These are phyloP conservation scores for Polia nebulosa DNA, from an alignment of 2,888 invertebrate species.

Conservation along the genomic window DNA sequence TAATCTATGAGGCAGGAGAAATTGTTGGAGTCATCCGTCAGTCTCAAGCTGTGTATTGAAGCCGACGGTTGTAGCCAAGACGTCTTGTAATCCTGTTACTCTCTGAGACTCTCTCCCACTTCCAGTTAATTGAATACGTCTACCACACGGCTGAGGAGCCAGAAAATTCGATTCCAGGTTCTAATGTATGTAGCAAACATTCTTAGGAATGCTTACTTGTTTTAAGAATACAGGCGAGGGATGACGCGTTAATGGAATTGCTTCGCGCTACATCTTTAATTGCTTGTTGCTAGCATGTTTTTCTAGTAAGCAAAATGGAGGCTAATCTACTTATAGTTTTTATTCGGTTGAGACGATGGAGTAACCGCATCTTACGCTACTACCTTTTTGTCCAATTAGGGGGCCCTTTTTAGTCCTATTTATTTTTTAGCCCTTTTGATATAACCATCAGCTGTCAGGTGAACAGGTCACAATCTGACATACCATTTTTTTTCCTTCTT, in stretches of 20 bases:
- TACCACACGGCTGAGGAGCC: conserved; percentile 65
- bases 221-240: conserved; percentile 31
- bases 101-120: conserved; percentile 69
- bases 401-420: too few species aligned
- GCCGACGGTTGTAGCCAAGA: conserved; percentile 65
- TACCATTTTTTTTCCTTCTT: too few species aligned
- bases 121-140: conserved; percentile 77
- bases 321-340: conserved; percentile 3
- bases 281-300: conserved; percentile 24
- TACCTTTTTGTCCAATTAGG: background rate
- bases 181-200: conserved; percentile 60
- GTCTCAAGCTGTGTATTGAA: conserved; percentile 68
- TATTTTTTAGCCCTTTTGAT: too few species aligned
- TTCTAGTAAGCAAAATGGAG: conserved; percentile 11
- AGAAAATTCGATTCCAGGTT: conserved; percentile 70
- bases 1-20: conserved; percentile 73
- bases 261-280: conserved; percentile 38
- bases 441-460: too few species aligned
- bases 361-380: background rate
- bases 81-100: conserved; percentile 75
- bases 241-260: conserved; percentile 48
- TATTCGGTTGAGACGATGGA: background rate
- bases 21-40: conserved; percentile 72
- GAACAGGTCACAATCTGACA: too few species aligned
- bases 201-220: conserved; percentile 54